These are phyloP conservation scores for Phallusia fumigata DNA, from an alignment of 23 tunicate species.

Conservation along the genomic window DNA sequence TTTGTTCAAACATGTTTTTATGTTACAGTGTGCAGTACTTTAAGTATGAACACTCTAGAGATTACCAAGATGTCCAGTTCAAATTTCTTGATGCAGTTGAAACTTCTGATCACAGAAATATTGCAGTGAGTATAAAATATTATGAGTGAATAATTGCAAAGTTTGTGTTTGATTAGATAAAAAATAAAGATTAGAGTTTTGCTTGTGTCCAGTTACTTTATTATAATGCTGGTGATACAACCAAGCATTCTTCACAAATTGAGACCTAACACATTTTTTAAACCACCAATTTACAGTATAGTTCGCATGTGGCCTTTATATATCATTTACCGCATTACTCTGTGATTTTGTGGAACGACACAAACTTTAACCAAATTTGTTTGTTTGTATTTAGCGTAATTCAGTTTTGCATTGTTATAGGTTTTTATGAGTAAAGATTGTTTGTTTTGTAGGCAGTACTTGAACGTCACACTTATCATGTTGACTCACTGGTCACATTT, in stretches of 20 bases:
- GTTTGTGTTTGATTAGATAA: no score
- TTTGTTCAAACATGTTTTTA: background rate
- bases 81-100: constrained; percentile 45
- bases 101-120: constrained; percentile 58
- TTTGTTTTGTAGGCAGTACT: constrained; percentile 36
- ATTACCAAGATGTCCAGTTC: constrained; percentile 76
- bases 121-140: constrained; percentile 44
- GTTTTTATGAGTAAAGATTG: background rate
- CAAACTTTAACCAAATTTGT: background rate
- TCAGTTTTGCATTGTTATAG: background rate
- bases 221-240: no score
- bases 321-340: no score
- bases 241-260: no score
- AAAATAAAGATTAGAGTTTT: no score
- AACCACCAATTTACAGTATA: no score
- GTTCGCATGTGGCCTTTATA: no score
- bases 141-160: no score
- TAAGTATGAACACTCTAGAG: constrained; percentile 71
- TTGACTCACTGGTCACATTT: constrained; percentile 45
- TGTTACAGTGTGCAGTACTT: constrained; percentile 40
- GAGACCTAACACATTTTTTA: no score
- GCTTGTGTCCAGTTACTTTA: no score
- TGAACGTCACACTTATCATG: constrained; percentile 55
- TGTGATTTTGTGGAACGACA: no score
- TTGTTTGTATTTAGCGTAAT: background rate